A percentile compares a stretch with the other conserved stretches of the same genome.
Conservation (phyloP, 2,797 vertebrate genomes). For the Neosilurus mollespiculum region DNA sequence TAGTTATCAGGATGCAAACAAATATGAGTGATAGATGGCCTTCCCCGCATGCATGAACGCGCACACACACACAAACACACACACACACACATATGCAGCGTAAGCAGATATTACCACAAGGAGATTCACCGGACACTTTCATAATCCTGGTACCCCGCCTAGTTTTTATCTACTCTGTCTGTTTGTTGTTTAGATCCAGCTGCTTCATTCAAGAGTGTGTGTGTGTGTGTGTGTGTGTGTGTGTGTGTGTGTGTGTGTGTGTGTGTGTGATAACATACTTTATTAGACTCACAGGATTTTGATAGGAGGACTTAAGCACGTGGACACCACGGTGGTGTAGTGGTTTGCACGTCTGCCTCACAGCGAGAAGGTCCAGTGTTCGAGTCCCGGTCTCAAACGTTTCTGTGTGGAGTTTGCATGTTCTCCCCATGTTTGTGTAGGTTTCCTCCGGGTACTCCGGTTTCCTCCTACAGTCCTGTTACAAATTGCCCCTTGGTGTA, state of each 20-base stretch:
- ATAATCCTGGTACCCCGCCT: not conserved
- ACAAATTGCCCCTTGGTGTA: too few relatives aligned
- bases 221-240: not conserved
- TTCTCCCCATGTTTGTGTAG: too few relatives aligned
- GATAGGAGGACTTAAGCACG: not conserved
- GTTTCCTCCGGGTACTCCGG: too few relatives aligned
- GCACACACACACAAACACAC: not conserved
- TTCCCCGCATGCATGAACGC: not conserved
- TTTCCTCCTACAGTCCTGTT: too few relatives aligned
- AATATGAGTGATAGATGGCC: not conserved
- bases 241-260: not conserved
- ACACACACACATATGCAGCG: not conserved
- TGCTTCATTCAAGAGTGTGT: not conserved
- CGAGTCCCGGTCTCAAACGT: too few relatives aligned
- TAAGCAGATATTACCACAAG: not conserved
- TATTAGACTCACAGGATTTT: not conserved
- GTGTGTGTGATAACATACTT: not conserved
- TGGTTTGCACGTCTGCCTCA: too few relatives aligned
- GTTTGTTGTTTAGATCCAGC: slow-evolving; percentile 9
- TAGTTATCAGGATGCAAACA: not conserved
- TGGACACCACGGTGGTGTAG: too few relatives aligned
- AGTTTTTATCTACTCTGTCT: not conserved
- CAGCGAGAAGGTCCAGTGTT: too few relatives aligned
- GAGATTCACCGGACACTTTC: not conserved
- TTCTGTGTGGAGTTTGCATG: too few relatives aligned